Base-by-base conservation (phyloP, 2,113 vertebrate genomes). In the Neodon shergylaensis region DNA sequence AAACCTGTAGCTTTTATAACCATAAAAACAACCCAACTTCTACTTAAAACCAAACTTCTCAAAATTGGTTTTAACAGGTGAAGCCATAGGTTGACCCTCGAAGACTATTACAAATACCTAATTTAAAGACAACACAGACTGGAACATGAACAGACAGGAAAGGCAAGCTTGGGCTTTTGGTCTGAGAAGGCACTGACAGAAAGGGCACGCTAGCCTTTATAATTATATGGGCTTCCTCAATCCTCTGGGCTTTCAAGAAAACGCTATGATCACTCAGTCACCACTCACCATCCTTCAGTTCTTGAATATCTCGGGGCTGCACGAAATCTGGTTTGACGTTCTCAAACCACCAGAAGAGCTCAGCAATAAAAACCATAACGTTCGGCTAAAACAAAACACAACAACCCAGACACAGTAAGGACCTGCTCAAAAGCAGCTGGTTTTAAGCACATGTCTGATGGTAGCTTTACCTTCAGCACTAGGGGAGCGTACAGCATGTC, bases 261-360 rank as follows among this genome's bases (percentile, higher is more conserved):
- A n/a, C 1, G 1, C 65, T 16, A 22, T 17, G 44, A 42, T 39
- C n/a, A 42, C 1, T 19, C 19, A 22, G 77, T 16, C 7, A 44
- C 31, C 87, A 95, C 98, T 96, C 94, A 99, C 99, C 99, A 39
- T 99, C 99, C 98, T 99, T 99, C 96, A 98, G 98, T 89, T 99
- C 99, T 96, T 99, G 99, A 54, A 99, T 94, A 83, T 99, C 99
- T 95, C 99, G 98, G 54, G 99, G 99, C 36, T 99, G 99, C 0
- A 99, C 99, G 19, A 99, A 99, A 63, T 99, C 99, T 17, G 99
- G 99, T 93, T 99, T 99, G 94, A 99, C 99, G 3, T 98, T 99
- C 97, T 99, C 99, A 97, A 99, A 99, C 99, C 99, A 99, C 99
- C 99, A 99, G 97, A 99, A 99, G 65, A 99, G 99, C 70, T 99